Evolutionary conservation across 2,797 vertebrate genomes (phyloP), one percentile per base, ranked within the genome.

Genomic region (Parotocinclus haroldoi): DNA sequence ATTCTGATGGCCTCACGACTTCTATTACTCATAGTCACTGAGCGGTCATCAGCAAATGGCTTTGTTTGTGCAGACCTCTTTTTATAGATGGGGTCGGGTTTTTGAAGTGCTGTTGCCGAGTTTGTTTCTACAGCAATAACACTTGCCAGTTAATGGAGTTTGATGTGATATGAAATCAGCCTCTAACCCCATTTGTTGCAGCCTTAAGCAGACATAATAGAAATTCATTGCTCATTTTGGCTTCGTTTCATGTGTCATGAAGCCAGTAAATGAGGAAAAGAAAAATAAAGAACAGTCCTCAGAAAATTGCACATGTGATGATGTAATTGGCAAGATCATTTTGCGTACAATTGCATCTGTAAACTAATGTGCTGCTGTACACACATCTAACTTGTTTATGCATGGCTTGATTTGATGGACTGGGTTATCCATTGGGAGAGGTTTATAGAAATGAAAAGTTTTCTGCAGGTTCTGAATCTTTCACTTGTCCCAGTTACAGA

Each of bases 231-330:
- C 52, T 62, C 60, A 36, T 66, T 68, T 71, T 63, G 65, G 72
- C 54, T 61, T 72, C 50, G 62, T 77, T 77, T 77, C 58, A 74
- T 37, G 49, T 74, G 66, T 69, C 72, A 63, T 69, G 48, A 19
- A 66, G 65, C 52, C 61, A 38, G 72, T 63, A 52, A 63, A 72
- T 68, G 38, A 69, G 58, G 51, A 10, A 74, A 77, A 74, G 36
- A 72, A 74, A 66, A 68, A 75, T 63, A 69, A 54, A 71, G 63
- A 76, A 68, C 69, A 76, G 42, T 73, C 69, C 71, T 63, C 18
- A 59, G 60, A 62, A 73, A 73, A 71, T 74, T 69, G 56, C 19
- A 60, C 27, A 27, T 27, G 27, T 27, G 27, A 66, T 62, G 63
- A 54, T 27, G 45, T 72, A 74, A 76, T 74, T 71, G 71, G 56